phyloP scores from a whole-genome alignment of 2,888 invertebrate genomes.

The Ennomos erosarius region DNA sequence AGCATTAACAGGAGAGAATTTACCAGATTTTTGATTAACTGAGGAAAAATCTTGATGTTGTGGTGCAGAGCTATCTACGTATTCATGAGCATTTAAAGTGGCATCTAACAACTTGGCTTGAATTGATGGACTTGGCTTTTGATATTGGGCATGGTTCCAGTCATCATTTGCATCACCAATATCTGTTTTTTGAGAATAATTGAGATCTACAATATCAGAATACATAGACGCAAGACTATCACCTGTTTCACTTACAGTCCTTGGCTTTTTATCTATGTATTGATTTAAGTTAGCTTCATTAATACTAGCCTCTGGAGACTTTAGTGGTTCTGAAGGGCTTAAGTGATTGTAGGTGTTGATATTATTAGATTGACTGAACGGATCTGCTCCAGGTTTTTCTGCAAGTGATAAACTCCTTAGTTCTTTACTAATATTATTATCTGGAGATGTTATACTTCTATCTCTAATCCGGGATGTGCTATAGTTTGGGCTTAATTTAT shows the following conservation, averaged over 20 bases:
- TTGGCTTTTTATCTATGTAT: not conserved
- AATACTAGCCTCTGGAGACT: not conserved
- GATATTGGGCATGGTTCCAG: not conserved
- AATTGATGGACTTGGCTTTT: not conserved
- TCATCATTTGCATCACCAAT: not conserved
- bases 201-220: not conserved
- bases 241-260: not conserved
- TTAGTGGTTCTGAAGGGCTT: not conserved
- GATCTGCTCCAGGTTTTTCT: constrained; percentile 3
- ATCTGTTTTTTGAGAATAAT: not conserved
- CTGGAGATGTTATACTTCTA: not conserved
- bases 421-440: not conserved
- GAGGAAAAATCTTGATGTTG: not conserved
- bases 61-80: not conserved
- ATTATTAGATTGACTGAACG: not conserved
- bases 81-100: constrained; percentile 1
- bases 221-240: not conserved
- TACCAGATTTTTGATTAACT: not conserved
- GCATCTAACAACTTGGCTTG: not conserved
- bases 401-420: not conserved
- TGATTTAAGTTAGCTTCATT: not conserved
- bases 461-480: not conserved
- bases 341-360: not conserved
- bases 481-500: constrained; percentile 11
- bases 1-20: not conserved